These are phyloP conservation scores for Hydropsyche betteni DNA, from an alignment of 2,888 invertebrate species.

Conservation along the genomic window DNA sequence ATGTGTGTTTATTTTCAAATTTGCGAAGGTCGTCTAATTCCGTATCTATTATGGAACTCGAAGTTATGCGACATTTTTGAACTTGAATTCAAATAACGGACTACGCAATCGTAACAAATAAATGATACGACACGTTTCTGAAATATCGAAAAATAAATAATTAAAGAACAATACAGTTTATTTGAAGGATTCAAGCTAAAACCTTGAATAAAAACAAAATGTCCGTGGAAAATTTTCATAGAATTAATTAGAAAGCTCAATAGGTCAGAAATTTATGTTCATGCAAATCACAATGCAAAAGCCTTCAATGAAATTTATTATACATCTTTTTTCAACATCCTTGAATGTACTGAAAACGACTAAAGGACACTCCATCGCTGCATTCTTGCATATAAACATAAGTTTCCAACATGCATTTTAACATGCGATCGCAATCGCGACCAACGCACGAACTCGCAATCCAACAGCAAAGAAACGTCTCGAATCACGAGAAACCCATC, in stretches of 20 bases:
- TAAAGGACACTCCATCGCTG: neutral
- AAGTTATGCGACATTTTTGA: slow-evolving; percentile 9
- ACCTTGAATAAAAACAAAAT: neutral
- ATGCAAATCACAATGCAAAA: slow-evolving; percentile 4
- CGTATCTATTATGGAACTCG: neutral
- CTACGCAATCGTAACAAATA: too few relatives aligned
- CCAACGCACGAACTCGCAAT: too few relatives aligned
- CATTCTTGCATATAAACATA: neutral
- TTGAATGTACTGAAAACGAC: neutral
- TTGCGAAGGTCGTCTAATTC: slow-evolving; percentile 11
- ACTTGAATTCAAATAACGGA: neutral
- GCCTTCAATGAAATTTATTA: slow-evolving; percentile 30
- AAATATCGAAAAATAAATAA: too few relatives aligned
- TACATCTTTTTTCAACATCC: slow-evolving; percentile 5
- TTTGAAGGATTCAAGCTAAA: too few relatives aligned
- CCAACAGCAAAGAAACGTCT: too few relatives aligned
- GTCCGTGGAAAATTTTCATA: slow-evolving; percentile 16
- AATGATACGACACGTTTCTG: too few relatives aligned
- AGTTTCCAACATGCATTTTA: too few relatives aligned
- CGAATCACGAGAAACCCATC: too few relatives aligned
- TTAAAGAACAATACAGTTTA: too few relatives aligned
- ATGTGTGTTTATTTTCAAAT: neutral
- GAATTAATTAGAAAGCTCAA: slow-evolving; percentile 22
- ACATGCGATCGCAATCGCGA: too few relatives aligned
- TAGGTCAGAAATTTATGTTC: neutral